Evolutionary conservation across 2,888 invertebrate genomes (phyloP), one percentile per base, ranked within the genome.

Genomic region (Brachypalpus laphriformis): DNA sequence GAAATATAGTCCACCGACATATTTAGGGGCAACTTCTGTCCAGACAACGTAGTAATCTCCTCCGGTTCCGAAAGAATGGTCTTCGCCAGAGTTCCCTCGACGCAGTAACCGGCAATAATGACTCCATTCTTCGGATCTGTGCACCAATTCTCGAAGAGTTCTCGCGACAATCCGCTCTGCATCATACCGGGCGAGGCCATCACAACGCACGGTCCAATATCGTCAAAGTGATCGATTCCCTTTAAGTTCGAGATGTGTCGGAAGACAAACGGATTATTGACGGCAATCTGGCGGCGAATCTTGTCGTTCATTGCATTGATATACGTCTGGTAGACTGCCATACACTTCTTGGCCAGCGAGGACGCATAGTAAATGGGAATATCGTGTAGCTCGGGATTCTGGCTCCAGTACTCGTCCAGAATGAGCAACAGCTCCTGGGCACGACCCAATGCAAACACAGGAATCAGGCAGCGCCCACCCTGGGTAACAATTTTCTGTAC

Each of bases 161-260:
- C 99, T 34, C 99, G 93, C 0, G 98, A 99, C 20, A 99, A 93
- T 0, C 99, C 99, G 89, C 97, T 98, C 93, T 99, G 99, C 97
- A 99, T 97, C 99, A 99, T 99, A 90, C 99, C 99, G 0, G 99
- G 99, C 0, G 98, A 98, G 1, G 99, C 99, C 97, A 99, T 97
- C 25, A 99, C 97, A n/a, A 99, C 99, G 90, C 99, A 99, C 0
- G 99, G 99, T 0, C 99, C 99, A 72, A 99, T 97, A 92, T 99
- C 99, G 89, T 99, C 99, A 93, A 99, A 99, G 92, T 99, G 99
- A 91, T 99, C 99, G 89, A 99, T 99, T 49, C 99, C 90, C 71
- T 98, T 98, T 3, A 98, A 92, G 91, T 98, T 98, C 1, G 97
- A 97, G 87, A 99, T 99, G 91, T 99, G 99, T 87, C 98, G 96